Percentiles rank a stretch among this genome's conserved stretches.
phyloP scores from a whole-genome alignment of 2,888 invertebrate species.

The Mactromeris polynyma region DNA sequence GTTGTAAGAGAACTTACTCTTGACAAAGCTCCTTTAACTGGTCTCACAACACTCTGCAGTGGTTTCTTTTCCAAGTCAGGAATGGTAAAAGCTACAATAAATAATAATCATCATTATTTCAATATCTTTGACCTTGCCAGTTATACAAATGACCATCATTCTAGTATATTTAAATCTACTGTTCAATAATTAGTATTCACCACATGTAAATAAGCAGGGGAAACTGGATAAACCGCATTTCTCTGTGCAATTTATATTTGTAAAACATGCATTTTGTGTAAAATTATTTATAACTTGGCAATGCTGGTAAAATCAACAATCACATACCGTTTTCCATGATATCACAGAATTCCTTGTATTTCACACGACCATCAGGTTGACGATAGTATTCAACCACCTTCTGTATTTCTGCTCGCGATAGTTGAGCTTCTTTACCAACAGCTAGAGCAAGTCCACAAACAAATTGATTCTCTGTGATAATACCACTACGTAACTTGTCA shows the following conservation, averaged over 20 bases:
- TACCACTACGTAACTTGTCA: constrained; percentile 85
- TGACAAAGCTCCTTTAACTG: constrained; percentile 84
- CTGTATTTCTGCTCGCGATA: constrained; percentile 85
- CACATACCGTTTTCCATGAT: constrained; percentile 86
- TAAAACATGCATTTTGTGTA: too few species aligned
- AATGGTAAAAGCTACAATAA: constrained; percentile 86
- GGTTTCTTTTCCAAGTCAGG: constrained; percentile 87
- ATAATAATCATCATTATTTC: too few species aligned
- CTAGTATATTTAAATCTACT: too few species aligned
- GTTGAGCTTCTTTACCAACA: constrained; percentile 86
- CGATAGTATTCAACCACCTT: constrained; percentile 86
- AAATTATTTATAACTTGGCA: too few species aligned
- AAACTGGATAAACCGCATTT: too few species aligned
- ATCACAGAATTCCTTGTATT: constrained; percentile 87
- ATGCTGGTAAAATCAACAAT: background rate
- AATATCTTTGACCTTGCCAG: too few species aligned
- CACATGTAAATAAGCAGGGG: too few species aligned
- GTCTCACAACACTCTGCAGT: constrained; percentile 82
- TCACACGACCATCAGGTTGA: constrained; percentile 84
- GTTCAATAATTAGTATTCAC: too few species aligned
- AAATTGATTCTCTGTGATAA: constrained; percentile 87
- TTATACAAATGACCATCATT: too few species aligned
- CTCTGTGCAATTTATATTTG: too few species aligned
- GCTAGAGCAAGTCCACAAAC: constrained; percentile 85
- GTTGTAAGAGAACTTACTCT: constrained; percentile 79